Evolutionary conservation across 2,888 invertebrate genomes (phyloP), one percentile per base, ranked within the genome.

Genomic region (Sipha maydis): DNA sequence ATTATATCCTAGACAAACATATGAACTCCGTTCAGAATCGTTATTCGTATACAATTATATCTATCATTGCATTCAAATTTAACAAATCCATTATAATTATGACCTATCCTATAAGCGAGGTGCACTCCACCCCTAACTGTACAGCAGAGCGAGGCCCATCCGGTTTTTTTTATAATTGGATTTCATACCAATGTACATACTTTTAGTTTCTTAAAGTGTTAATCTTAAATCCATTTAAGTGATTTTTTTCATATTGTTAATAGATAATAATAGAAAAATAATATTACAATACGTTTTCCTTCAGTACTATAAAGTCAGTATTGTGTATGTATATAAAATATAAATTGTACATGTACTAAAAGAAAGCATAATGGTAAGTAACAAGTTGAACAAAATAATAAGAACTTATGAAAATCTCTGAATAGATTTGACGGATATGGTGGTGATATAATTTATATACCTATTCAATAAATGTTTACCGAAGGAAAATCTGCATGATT

Each of bases 391-490:
- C 34, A 28, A 73, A n/a, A 56, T 1, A 11, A 28, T 9, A 25
- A 28, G 9, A 48, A 31, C 31, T 83, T 54, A n/a, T 9, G 48
- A 19, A 71, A 82, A 73, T n/a, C 54, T 73, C 34, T 19, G 34
- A 73, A 56, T n/a, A 38, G 56, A 67, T 80, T 84, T n/a, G 38
- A 73, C 14, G 28, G n/a, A 21, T 25, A 38, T 17, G 11, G 5
- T 34, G 41, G 21, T 19, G 75, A 83, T 83, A 73, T 54, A 83
- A 31, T 73, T 17, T 54, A 19, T 21, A 56, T 19, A 54, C 41
- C 21, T 41, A 61, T 84, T 61, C 28, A 84, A 84, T 61, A 76
- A 56, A 21, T 61, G 28, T 75, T 76, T 76, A 28, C 21, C 84
- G 38, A 84, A 28, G n/a, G 38, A 9, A 56, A 83, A 75, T 75